Evolutionary conservation across 2,888 invertebrate species (phyloP), one percentile per base, ranked within the genome.

Genomic region (Caenorhabditis angaria): DNA sequence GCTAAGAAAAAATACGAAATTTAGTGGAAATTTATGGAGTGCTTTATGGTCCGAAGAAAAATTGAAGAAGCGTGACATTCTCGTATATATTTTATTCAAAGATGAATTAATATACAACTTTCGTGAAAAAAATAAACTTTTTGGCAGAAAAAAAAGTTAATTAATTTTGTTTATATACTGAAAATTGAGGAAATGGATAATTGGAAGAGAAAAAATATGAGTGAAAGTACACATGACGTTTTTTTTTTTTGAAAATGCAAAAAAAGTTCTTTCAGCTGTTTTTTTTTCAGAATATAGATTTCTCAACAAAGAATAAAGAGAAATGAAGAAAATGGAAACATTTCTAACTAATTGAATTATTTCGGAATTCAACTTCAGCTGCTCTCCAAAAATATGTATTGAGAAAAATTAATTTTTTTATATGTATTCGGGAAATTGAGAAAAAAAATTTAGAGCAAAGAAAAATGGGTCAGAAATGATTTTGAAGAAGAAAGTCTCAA

Each of bases 321-420:
- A 35, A 56, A 35, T 58, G 48, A 70, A 61, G 61, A 61, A 61
- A 58, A 65, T 61, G 65, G 41, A 41, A 41, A 41, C 41, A 41
- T 41, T 18, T 18, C 18, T 41, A 41, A 41, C 18, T 32, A 32
- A 32, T 32, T 14, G 41, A 41, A 41, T 41, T 41, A 41, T 41
- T 12, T 41, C 41, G 41, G 18, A 41, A 41, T 18, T 18, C 41
- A 12, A 6, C 41, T 3, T 18, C 41, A 41, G 18, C 10, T 41
- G 41, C 41, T 18, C 41, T 41, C 41, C n/a, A n/a, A n/a, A n/a
- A n/a, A n/a, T n/a, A n/a, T n/a, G n/a, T n/a, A n/a, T n/a, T n/a
- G n/a, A n/a, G n/a, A n/a, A n/a, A n/a, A n/a, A n/a, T n/a, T n/a
- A n/a, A n/a, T n/a, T n/a, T n/a, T n/a, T n/a, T n/a, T n/a, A n/a